These are phyloP conservation scores for Anabas testudineus DNA, from an alignment of 2,797 vertebrate genomes.

Conservation along the genomic window DNA sequence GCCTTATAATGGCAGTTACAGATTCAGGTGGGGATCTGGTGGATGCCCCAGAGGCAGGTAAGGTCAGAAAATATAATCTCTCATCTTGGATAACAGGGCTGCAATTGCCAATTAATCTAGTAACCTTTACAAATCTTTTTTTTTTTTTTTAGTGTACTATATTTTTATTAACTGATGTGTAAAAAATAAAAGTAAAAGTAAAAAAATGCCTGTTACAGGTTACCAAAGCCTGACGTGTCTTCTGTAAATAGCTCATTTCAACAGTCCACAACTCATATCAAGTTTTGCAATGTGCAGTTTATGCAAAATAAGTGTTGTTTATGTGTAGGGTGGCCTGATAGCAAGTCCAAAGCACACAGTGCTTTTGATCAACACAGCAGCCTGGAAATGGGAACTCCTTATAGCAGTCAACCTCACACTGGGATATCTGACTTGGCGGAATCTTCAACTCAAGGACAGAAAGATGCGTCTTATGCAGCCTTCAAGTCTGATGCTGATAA, in stretches of 20 bases:
- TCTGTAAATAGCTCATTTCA: not conserved
- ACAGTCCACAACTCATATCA: not conserved
- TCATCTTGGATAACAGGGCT: not conserved
- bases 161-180: not conserved
- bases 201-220: too few species aligned
- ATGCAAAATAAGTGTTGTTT: slow-evolving; percentile 6
- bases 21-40: slow-evolving; percentile 32
- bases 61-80: slow-evolving; percentile 1
- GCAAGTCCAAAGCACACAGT: slow-evolving; percentile 16
- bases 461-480: not conserved
- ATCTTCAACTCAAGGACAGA: not conserved
- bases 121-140: too few species aligned
- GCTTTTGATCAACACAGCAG: slow-evolving; percentile 7
- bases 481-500: slow-evolving; percentile 12
- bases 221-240: not conserved
- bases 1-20: slow-evolving; percentile 22
- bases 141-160: not conserved
- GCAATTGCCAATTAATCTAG: not conserved
- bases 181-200: too few species aligned
- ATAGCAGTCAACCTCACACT: not conserved
- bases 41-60: slow-evolving; percentile 60
- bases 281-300: too few species aligned
- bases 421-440: slow-evolving; percentile 2
- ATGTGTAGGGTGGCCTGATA: slow-evolving; percentile 28
- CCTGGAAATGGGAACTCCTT: slow-evolving; percentile 10